Base-by-base conservation (phyloP, 2,113 vertebrate genomes). In the Paradoxurus hermaphroditus region DNA sequence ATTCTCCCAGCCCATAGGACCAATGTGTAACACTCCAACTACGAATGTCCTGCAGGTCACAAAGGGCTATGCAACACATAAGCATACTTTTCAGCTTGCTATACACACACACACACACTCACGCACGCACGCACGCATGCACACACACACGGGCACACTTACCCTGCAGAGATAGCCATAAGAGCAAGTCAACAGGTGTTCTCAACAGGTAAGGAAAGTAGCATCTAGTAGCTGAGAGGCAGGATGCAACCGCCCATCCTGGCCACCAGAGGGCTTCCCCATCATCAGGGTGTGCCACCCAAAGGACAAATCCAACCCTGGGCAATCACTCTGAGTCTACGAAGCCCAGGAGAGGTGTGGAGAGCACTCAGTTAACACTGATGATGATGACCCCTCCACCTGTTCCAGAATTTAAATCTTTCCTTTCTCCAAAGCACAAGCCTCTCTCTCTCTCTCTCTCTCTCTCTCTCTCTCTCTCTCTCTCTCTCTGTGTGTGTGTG, bases 191-290 rank as follows among this genome's bases (percentile, higher is more conserved):
- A 56, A 9, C 36, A 9, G 0, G 11, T 16, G 27, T 34, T 31
- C 13, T 39, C 36, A 2, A 23, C 0, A 0, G 8, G 1, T 8
- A 29, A 49, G 5, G 21, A 13, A 62, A 46, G 3, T 19, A 4
- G 27, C 21, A 19, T 19, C 21, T 8, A 27, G 11, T 4, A 7
- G 29, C n/a, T 4, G 12, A 34, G n/a, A 91, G 23, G 8, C 3
- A 0, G 44, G 4, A 51, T n/a, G 25, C 39, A 36, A 27, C 34
- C 23, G 3, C 31, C 10, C 1, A 5, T 62, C 53, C 53, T 2
- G 8, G 5, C 51, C 65, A 13, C 15, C 79, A 36, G 67, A 56
- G 23, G 70, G 10, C 39, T 29, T 25, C 31, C 34, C 16, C 7
- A 4, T 18, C 53, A 4, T 34, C 25, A 62, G 34, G 27, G 4